These are phyloP conservation scores for Corynorhinus townsendii DNA, from an alignment of 2,113 vertebrate genomes.

Conservation along the genomic window DNA sequence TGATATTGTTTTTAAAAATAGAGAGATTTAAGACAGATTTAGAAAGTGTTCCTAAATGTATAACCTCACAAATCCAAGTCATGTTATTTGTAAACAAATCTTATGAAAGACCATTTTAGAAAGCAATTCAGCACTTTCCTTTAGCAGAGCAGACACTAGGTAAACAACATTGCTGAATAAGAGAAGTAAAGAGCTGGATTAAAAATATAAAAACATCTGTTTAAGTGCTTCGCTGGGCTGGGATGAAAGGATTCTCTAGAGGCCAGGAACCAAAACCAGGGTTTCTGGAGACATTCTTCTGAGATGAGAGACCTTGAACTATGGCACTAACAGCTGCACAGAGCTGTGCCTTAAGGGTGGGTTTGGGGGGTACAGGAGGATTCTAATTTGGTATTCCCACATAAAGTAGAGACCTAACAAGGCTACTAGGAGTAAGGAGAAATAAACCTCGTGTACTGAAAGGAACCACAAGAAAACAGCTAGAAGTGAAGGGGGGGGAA, in stretches of 20 bases:
- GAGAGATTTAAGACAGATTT: slow-evolving; percentile 22
- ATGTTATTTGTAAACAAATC: slow-evolving; percentile 45
- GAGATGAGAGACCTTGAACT: neutral
- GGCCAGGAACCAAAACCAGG: neutral
- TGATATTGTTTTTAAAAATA: neutral
- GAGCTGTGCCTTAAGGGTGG: neutral
- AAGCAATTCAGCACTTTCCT: slow-evolving; percentile 27
- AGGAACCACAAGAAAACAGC: neutral
- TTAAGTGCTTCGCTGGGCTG: slow-evolving; percentile 2
- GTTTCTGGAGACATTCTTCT: neutral
- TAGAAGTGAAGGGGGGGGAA: neutral
- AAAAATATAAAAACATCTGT: slow-evolving; percentile 35
- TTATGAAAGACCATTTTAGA: slow-evolving; percentile 33
- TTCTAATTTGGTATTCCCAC: neutral
- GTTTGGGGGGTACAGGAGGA: too few relatives aligned
- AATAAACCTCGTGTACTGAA: neutral
- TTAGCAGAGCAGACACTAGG: slow-evolving; percentile 22
- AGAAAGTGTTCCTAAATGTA: neutral
- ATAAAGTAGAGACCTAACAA: neutral
- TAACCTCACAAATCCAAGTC: slow-evolving; percentile 16
- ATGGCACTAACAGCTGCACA: neutral
- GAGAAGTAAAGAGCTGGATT: slow-evolving; percentile 28
- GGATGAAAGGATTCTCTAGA: neutral
- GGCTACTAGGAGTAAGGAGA: neutral
- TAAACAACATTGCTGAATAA: slow-evolving; percentile 26